These are phyloP conservation scores for Poecilia latipinna DNA, from an alignment of 2,113 vertebrate genomes.

Conservation along the genomic window DNA sequence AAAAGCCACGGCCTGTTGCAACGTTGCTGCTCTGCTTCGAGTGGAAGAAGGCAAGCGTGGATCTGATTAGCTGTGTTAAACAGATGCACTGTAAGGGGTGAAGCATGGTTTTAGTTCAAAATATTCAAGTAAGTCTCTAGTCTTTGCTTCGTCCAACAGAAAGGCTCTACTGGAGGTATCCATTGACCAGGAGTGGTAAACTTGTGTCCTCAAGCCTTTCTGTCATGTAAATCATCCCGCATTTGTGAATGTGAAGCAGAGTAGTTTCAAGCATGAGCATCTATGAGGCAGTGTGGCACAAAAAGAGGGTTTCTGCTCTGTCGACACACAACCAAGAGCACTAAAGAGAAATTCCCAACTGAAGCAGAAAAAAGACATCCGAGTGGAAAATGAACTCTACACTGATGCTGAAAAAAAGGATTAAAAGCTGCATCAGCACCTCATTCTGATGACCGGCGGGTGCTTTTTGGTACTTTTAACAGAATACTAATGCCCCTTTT, in stretches of 20 bases:
- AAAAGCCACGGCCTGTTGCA: constrained; percentile 9
- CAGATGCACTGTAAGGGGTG: no score
- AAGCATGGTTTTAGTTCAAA: not conserved
- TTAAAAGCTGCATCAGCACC: constrained; percentile 28
- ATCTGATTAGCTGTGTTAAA: constrained; percentile 50
- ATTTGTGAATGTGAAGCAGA: constrained; percentile 7
- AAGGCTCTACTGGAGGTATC: not conserved
- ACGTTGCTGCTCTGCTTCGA: constrained; percentile 19
- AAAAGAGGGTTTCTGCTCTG: constrained; percentile 20
- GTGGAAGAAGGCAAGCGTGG: constrained; percentile 43
- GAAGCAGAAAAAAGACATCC: constrained; percentile 13
- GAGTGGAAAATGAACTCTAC: constrained; percentile 27
- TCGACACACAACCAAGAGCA: constrained; percentile 9
- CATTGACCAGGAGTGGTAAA: constrained; percentile 5
- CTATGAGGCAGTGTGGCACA: constrained; percentile 9
- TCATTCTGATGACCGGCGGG: constrained; percentile 14
- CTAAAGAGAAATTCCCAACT: not conserved
- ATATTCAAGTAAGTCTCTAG: not conserved
- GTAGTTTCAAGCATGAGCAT: not conserved
- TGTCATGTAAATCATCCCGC: not conserved
- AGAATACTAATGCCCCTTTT: not conserved
- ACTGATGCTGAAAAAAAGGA: constrained; percentile 1
- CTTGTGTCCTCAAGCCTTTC: not conserved
- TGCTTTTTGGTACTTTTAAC: not conserved
- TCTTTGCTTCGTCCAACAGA: no score